Evolutionary conservation across 53 echinoderm and acorn worm species (phyloP), one percentile per base, ranked within the genome.

Genomic region (Temnopleurus reevesii): DNA sequence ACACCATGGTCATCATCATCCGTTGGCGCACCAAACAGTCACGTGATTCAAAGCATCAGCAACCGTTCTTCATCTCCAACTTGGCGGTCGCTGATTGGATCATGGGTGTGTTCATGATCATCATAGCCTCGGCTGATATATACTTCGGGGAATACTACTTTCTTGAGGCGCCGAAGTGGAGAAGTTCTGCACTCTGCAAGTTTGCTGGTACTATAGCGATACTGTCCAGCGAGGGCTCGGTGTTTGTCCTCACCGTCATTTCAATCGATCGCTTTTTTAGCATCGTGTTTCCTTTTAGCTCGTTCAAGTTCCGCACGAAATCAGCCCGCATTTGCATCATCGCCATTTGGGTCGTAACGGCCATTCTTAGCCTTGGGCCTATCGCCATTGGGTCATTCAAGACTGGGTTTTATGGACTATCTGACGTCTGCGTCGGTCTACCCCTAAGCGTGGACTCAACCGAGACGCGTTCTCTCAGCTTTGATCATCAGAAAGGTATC

Each of bases 61-160:
- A 83, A 23, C 54, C 55, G 57, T 23, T 83, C 33, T 83, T 83
- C 56, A 56, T 83, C 54, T 55, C 55, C 83, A 83, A 83, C 83
- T 19, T 83, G 9, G 83, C 83, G 1, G 30, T 83, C 10, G 83
- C 56, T 17, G 83, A 83, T 33, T 55, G 54, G 19, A 55, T 83
- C 3, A 83, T 83, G 83, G 83, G 83, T 19, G 57, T 83, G 28
- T 83, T 55, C 35, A 53, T 83, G 54, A 56, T 83, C 33, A 35
- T 49, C 8, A 56, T 83, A n/a, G 83, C 83, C 19, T 53, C 83
- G 10, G 83, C 55, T 2, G 83, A 55, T 35, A 33, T 83, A 4
- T 83, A 35, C 17, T 83, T 55, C 24, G 83, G 83, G 2, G 56
- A 83, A 9, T 17, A 49, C 33, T 83, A 55, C 53, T 83, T 30